phyloP scores from a whole-genome alignment of 2,797 vertebrate species.

The Glossophaga mutica region DNA sequence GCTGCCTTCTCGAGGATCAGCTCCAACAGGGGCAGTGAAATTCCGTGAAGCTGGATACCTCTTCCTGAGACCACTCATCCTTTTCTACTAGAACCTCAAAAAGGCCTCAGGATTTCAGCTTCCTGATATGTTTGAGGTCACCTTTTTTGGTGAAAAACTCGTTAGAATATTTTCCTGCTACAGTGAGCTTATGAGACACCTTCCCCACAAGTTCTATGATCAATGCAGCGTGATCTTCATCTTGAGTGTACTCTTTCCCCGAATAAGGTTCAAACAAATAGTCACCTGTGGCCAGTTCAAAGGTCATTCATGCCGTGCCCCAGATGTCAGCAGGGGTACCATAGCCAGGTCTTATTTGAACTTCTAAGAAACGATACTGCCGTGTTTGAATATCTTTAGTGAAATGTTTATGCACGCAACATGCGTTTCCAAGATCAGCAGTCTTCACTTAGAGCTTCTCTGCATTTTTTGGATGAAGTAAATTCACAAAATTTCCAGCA shows the following conservation, averaged over 20 bases:
- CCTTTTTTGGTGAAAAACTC: slow-evolving; percentile 99
- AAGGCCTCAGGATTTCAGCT: slow-evolving; percentile 97
- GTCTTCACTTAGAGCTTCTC: slow-evolving; percentile 99
- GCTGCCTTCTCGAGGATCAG: slow-evolving; percentile 94
- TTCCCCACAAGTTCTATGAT: slow-evolving; percentile 98
- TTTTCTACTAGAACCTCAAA: slow-evolving; percentile 95
- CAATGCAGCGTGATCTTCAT: slow-evolving; percentile 99
- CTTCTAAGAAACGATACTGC: slow-evolving; percentile 86
- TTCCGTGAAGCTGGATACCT: slow-evolving; percentile 92
- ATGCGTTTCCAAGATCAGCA: slow-evolving; percentile 98
- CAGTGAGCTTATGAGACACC: slow-evolving; percentile 95
- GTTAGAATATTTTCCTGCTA: slow-evolving; percentile 97
- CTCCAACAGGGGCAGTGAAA: slow-evolving; percentile 98
- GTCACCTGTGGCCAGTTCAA: slow-evolving; percentile 97
- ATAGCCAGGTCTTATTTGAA: slow-evolving; percentile 85
- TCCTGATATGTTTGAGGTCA: slow-evolving; percentile 97
- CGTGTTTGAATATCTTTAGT: slow-evolving; percentile 92
- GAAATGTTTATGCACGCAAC: slow-evolving; percentile 98
- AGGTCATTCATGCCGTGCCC: slow-evolving; percentile 90
- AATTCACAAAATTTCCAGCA: slow-evolving; percentile 95
- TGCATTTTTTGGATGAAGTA: slow-evolving; percentile 95
- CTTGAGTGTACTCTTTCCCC: slow-evolving; percentile 96
- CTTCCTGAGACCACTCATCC: slow-evolving; percentile 95
- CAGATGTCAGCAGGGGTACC: slow-evolving; percentile 87
- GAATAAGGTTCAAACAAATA: slow-evolving; percentile 98